These are phyloP conservation scores for Halictus quadricinctus DNA, from an alignment of 2,888 invertebrate species.

Conservation along the genomic window DNA sequence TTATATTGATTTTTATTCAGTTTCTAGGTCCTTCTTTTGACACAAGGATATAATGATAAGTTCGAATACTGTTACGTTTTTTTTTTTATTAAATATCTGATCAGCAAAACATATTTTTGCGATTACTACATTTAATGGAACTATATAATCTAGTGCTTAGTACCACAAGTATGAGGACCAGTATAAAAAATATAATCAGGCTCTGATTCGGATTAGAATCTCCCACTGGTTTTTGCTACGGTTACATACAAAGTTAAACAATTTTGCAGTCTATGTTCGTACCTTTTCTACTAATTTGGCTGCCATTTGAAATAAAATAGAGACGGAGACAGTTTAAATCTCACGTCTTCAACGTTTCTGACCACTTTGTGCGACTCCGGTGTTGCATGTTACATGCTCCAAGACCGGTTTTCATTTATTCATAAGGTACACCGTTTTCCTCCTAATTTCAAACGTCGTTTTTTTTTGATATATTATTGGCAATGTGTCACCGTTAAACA, in stretches of 20 bases:
- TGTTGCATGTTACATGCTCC: not conserved
- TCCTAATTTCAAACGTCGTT: not conserved
- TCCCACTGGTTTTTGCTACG: not conserved
- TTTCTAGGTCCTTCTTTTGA: not conserved
- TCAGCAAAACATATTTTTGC: too few relatives aligned
- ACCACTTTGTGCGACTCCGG: not conserved
- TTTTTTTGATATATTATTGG: not conserved
- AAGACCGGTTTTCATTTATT: constrained; percentile 8
- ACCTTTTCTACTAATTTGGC: not conserved
- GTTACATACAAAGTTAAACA: not conserved
- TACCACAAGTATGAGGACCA: not conserved
- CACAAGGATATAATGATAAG: not conserved
- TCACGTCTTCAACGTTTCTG: not conserved
- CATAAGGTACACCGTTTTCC: constrained; percentile 2
- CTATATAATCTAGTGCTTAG: not conserved
- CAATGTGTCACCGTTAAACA: not conserved
- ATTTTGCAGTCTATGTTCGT: not conserved
- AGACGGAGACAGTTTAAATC: not conserved
- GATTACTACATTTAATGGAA: not conserved
- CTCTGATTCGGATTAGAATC: too few relatives aligned
- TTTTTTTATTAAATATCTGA: too few relatives aligned
- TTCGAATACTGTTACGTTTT: not conserved
- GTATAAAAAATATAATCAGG: not conserved
- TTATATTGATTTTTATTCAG: not conserved
- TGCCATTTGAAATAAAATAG: not conserved